Evolutionary conservation across 1,140 invertebrate genomes (phyloP).

Genomic region (Oryctes rhinoceros): DNA sequence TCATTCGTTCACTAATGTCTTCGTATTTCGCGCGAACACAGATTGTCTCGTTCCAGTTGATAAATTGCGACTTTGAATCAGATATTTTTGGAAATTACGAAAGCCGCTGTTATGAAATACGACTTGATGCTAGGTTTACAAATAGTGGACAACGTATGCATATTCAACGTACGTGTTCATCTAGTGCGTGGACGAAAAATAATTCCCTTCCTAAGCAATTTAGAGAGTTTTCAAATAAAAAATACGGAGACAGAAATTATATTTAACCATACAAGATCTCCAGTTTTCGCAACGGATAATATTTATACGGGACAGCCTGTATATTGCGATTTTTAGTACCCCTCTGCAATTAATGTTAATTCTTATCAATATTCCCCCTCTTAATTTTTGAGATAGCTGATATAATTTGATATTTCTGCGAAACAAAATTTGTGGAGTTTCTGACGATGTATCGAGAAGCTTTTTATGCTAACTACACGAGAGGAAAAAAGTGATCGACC

Average conservation of each 20-base stretch:
- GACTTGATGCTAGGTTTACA: conserved; percentile 5
- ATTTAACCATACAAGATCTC: no score
- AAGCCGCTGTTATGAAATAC: conserved; percentile 26
- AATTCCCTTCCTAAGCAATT: background rate
- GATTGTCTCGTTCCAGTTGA: conserved; percentile 22
- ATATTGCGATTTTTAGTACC: background rate
- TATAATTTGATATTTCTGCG: background rate
- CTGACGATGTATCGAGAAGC: no score
- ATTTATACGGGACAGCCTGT: background rate
- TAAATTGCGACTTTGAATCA: conserved; percentile 24
- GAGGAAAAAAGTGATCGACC: no score
- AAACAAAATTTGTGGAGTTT: background rate
- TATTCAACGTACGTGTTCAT: background rate
- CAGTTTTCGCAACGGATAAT: no score
- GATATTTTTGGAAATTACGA: conserved; percentile 33
- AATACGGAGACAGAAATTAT: background rate
- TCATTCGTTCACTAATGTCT: conserved; percentile 28
- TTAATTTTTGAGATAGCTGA: no score
- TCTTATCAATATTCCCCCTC: no score
- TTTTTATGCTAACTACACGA: no score
- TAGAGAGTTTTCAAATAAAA: background rate
- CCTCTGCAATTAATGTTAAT: background rate
- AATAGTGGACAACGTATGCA: background rate
- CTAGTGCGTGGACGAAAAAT: background rate
- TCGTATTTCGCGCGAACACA: conserved; percentile 12